Evolutionary conservation across 2,113 vertebrate genomes (phyloP).

Genomic region (Silurus glanis): DNA sequence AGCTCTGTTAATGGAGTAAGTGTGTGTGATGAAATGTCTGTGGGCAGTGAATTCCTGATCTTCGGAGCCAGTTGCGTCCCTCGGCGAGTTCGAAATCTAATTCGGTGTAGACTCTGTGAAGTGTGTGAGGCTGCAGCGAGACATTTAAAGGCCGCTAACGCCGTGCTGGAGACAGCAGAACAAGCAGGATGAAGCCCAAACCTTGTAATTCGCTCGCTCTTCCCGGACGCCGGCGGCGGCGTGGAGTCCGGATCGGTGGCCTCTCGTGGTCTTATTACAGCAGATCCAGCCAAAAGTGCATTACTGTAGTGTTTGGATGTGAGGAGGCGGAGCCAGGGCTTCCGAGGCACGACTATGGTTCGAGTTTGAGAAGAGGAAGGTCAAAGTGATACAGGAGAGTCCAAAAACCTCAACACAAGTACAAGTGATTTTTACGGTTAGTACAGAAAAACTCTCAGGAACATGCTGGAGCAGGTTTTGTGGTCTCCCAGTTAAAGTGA

Average conservation of each 20-base stretch:
- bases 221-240: background rate
- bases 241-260: slow-evolving; percentile 4
- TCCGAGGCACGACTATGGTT: background rate
- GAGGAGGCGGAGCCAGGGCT: background rate
- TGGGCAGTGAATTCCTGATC: slow-evolving; percentile 34
- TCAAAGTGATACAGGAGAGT: background rate
- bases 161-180: slow-evolving; percentile 3
- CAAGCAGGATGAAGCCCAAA: slow-evolving; percentile 29
- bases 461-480: too few species aligned
- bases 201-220: slow-evolving; percentile 17
- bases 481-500: too few species aligned
- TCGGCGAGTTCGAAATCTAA: slow-evolving; percentile 25
- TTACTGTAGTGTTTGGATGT: background rate
- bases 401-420: background rate
- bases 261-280: slow-evolving; percentile 10
- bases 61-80: slow-evolving; percentile 24
- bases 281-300: background rate
- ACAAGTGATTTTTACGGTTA: background rate
- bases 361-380: background rate
- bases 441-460: background rate
- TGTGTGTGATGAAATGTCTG: slow-evolving; percentile 38
- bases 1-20: slow-evolving; percentile 14
- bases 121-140: slow-evolving; percentile 28
- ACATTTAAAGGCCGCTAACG: slow-evolving; percentile 36
- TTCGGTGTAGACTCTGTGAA: slow-evolving; percentile 33